Percentiles rank a stretch among this genome's conserved stretches.
Evolutionary conservation across 2,797 vertebrate genomes (phyloP).

Genomic region (Pseudochirops cupreus): DNA sequence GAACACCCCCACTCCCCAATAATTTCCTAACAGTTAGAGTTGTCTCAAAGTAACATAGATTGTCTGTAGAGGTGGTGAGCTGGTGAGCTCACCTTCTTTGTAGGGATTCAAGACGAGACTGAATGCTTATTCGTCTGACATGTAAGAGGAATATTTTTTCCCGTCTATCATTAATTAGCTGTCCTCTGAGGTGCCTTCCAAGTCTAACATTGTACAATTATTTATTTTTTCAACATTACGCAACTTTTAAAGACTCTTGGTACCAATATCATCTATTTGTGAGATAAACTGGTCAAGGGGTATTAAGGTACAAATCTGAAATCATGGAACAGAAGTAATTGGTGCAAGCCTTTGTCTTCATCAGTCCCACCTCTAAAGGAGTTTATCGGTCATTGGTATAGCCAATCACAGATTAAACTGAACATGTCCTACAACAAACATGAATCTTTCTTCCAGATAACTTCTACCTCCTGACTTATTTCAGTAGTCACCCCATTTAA

Average conservation of each 20-base stretch:
- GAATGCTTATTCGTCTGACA: neutral
- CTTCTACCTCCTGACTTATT: neutral
- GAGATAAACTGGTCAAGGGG: neutral
- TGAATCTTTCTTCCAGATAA: neutral
- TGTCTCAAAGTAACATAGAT: neutral
- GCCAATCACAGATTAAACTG: neutral
- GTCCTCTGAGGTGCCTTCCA: neutral
- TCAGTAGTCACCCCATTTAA: neutral
- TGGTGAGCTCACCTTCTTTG: neutral
- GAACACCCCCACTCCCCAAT: neutral
- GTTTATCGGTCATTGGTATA: neutral
- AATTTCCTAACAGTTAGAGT: neutral
- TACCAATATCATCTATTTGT: neutral
- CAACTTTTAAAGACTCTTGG: neutral
- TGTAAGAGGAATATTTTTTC: neutral
- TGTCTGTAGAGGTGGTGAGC: neutral
- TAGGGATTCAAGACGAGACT: neutral
- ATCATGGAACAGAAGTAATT: neutral
- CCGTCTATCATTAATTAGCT: neutral
- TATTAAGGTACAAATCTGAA: neutral
- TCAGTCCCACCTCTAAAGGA: neutral
- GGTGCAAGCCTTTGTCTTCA: neutral
- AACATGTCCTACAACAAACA: neutral
- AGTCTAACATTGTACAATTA: neutral
- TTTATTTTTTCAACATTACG: neutral